Evolutionary conservation across 1,140 invertebrate genomes (phyloP).

Genomic region (Acromyrmex echinatior): DNA sequence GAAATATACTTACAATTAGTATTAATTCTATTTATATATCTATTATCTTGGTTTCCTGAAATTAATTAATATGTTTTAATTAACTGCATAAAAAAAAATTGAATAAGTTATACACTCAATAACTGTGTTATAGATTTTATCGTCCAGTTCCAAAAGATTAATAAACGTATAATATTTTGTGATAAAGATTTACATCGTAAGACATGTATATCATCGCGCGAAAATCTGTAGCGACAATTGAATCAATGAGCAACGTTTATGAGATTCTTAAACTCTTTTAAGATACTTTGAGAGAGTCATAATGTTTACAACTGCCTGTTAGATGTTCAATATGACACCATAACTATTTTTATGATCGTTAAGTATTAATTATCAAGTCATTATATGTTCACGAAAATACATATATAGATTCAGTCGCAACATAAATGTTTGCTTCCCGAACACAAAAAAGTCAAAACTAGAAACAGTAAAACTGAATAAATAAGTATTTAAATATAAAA

Average conservation of each 20-base stretch:
- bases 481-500: background rate
- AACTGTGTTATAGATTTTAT: no score
- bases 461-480: background rate
- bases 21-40: no score
- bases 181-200: background rate
- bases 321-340: background rate
- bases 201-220: background rate
- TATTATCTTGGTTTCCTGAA: no score
- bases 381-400: background rate
- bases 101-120: no score
- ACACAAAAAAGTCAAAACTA: background rate
- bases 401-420: background rate
- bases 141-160: no score
- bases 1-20: no score
- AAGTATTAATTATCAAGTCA: slow-evolving; percentile 12
- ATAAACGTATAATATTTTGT: no score
- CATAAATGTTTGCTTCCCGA: background rate
- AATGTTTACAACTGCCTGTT: slow-evolving; percentile 17
- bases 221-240: background rate
- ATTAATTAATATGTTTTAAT: no score
- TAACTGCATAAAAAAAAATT: no score
- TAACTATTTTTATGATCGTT: slow-evolving; percentile 28
- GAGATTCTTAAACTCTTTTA: slow-evolving; percentile 9
- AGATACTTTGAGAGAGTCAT: slow-evolving; percentile 4
- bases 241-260: slow-evolving; percentile 4